phyloP scores from a whole-genome alignment of 2,888 invertebrate species.

The Drosophila neonasuta region DNA sequence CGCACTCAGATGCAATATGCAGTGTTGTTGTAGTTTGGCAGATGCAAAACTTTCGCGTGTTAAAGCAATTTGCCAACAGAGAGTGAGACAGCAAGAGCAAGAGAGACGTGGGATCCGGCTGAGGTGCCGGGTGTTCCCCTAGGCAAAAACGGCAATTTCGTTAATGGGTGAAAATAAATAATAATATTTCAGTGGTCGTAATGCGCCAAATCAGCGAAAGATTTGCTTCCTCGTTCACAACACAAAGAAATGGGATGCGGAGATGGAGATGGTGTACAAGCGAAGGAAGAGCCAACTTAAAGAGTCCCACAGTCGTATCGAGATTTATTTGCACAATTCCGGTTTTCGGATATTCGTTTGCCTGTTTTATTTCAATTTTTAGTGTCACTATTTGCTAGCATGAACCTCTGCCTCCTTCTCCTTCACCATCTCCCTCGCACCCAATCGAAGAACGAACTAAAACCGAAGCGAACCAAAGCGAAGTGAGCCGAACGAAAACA shows the following conservation, averaged over 20 bases:
- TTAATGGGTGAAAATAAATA: slow-evolving; percentile 75
- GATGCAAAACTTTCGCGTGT: slow-evolving; percentile 48
- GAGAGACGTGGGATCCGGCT: slow-evolving; percentile 5
- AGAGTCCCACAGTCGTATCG: slow-evolving; percentile 35
- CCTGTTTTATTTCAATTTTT: slow-evolving; percentile 62
- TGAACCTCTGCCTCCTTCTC: slow-evolving; percentile 18
- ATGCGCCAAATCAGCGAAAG: slow-evolving; percentile 56
- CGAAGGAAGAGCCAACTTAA: slow-evolving; percentile 27
- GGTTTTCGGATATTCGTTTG: slow-evolving; percentile 64
- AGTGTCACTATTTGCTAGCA: slow-evolving; percentile 60
- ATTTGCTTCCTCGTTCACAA: slow-evolving; percentile 63
- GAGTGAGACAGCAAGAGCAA: background rate
- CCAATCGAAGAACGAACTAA: slow-evolving; percentile 30
- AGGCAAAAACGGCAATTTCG: slow-evolving; percentile 57
- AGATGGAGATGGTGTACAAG: slow-evolving; percentile 6
- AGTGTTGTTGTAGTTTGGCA: slow-evolving; percentile 22
- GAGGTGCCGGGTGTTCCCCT: slow-evolving; percentile 31
- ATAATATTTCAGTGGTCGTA: slow-evolving; percentile 67
- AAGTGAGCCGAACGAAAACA: slow-evolving; percentile 1
- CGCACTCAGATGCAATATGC: slow-evolving; percentile 11
- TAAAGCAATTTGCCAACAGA: slow-evolving; percentile 29
- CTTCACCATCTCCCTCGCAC: background rate
- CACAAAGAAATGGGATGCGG: slow-evolving; percentile 20
- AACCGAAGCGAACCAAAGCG: background rate
- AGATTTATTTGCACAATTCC: slow-evolving; percentile 78